Evolutionary conservation across 2,113 vertebrate genomes (phyloP), one percentile per base, ranked within the genome.

Genomic region (Turdus rufiventris): DNA sequence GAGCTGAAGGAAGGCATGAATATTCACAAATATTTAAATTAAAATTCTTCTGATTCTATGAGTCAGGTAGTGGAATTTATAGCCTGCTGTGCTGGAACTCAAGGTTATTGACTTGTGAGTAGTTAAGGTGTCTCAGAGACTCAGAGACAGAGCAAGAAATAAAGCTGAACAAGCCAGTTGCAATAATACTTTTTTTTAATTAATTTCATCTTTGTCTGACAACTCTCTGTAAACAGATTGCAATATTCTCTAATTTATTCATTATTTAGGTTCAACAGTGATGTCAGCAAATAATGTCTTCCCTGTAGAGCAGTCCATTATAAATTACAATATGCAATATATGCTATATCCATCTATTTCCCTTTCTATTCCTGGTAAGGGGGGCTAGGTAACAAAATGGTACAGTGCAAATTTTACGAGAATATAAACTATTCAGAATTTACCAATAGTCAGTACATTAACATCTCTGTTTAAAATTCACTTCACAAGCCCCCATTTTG

Each of bases 191-290:
- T 87, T 90, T 85, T 54, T 82, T 42, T 15, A 19, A 85, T 91
- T 2, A 82, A 57, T 87, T 89, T 94, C 87, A 91, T 70, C 80
- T 95, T 68, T 85, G 53, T 89, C 53, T 87, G 57, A 87, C 66
- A 89, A 82, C 54, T 82, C 33, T 82, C 53, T 65, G 54, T 60
- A 88, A 94, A 89, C 58, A 91, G 70, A 76, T 45, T 54, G 74
- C 58, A 92, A 79, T 33, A 24, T 77, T 71, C 51, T 88, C 54
- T 90, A 89, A 92, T 92, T 86, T 89, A 94, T 94, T 89, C 36
- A 88, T 91, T 92, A 66, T 92, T 92, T 92, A 82, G 45, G 47
- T 82, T 91, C 84, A 89, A 14, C 5, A 66, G 66, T n/a, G 84
- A 58, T 47, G 66, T 58, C 85, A 85, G 58, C 58, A 93, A 93